A percentile compares a stretch with the other conserved stretches of the same genome.
phyloP scores from a whole-genome alignment of 2,797 vertebrate species.

The Acanthornis magna region DNA sequence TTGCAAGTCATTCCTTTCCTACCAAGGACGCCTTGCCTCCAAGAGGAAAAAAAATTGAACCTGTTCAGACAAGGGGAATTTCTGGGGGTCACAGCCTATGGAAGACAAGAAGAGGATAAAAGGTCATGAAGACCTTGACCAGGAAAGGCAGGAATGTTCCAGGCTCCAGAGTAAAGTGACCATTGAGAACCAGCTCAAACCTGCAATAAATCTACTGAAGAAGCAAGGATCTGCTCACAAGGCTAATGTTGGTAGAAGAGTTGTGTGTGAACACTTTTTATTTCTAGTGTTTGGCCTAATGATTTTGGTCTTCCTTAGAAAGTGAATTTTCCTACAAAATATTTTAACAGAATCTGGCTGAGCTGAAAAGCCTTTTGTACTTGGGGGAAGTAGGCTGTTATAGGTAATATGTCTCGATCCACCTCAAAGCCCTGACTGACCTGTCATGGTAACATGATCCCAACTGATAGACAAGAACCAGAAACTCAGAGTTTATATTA shows the following conservation, averaged over 20 bases:
- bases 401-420: background rate
- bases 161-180: background rate
- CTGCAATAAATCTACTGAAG: background rate
- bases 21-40: fast-evolving
- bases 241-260: background rate
- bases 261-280: background rate
- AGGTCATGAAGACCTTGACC: background rate
- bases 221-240: background rate
- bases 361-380: background rate
- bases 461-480: fast-evolving
- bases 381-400: background rate
- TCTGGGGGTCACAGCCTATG: background rate
- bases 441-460: background rate
- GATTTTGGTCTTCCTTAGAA: background rate
- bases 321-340: background rate
- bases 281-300: background rate
- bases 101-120: background rate
- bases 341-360: background rate
- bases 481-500: background rate
- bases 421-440: background rate
- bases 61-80: background rate
- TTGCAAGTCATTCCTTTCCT: background rate
- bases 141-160: background rate
- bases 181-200: background rate
- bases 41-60: background rate